A percentile compares a stretch with the other conserved stretches of the same genome.
phyloP scores from a whole-genome alignment of 64 coral and sea anemone genomes.

The Montipora foliosa region DNA sequence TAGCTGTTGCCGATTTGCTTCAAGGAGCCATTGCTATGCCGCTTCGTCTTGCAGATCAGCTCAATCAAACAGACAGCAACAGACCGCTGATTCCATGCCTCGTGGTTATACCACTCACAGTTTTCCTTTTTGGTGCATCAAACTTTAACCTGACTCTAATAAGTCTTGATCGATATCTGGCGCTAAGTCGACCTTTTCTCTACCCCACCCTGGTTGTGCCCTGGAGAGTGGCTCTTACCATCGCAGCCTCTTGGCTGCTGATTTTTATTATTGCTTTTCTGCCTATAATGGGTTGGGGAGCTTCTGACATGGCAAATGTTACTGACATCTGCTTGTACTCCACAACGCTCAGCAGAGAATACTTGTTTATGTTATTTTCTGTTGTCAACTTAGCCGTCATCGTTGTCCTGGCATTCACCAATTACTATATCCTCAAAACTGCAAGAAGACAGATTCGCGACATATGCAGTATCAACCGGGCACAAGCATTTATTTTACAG shows the following conservation, averaged over 20 bases:
- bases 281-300: slow-evolving; percentile 81
- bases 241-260: slow-evolving; percentile 56
- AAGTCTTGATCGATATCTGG: slow-evolving; percentile 86
- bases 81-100: slow-evolving; percentile 77
- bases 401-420: slow-evolving; percentile 64
- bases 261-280: slow-evolving; percentile 72
- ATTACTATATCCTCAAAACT: slow-evolving; percentile 84
- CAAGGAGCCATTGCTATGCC: slow-evolving; percentile 91
- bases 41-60: slow-evolving; percentile 78
- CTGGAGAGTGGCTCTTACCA: slow-evolving; percentile 9
- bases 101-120: slow-evolving; percentile 87
- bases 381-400: slow-evolving; percentile 87
- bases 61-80: slow-evolving; percentile 62
- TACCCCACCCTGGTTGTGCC: slow-evolving; percentile 75
- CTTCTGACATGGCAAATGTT: slow-evolving; percentile 10
- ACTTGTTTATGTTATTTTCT: slow-evolving; percentile 80
- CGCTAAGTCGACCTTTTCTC: slow-evolving; percentile 69
- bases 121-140: slow-evolving; percentile 89
- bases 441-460: slow-evolving; percentile 73
- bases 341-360: slow-evolving; percentile 72
- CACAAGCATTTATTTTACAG: neutral
- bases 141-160: slow-evolving; percentile 89
- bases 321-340: slow-evolving; percentile 85
- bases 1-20: slow-evolving; percentile 90
- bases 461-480: slow-evolving; percentile 41